Evolutionary conservation across 1,140 invertebrate genomes (phyloP).

Genomic region (Listronotus bonariensis): DNA sequence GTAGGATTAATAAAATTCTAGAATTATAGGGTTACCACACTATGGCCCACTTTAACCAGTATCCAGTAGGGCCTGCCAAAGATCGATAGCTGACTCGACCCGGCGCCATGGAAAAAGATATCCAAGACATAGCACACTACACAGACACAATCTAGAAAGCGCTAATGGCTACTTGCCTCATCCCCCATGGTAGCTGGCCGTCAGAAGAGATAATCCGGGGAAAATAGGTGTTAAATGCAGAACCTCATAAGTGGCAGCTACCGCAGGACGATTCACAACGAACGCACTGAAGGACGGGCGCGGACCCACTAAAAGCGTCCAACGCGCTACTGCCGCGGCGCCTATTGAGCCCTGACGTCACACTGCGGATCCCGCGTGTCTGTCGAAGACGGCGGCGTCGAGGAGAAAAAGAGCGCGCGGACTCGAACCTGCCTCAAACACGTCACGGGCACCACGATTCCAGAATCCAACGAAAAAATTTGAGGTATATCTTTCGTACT

Average conservation of each 20-base stretch:
- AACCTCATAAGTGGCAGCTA: slow-evolving; percentile 50
- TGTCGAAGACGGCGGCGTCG: slow-evolving; percentile 33
- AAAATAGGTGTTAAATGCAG: slow-evolving; percentile 51
- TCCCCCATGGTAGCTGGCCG: slow-evolving; percentile 49
- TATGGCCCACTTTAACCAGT: not conserved
- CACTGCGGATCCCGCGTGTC: slow-evolving; percentile 51
- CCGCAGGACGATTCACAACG: slow-evolving; percentile 39
- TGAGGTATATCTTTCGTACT: no score
- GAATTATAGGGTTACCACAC: not conserved
- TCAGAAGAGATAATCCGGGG: slow-evolving; percentile 40
- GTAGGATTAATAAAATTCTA: no score
- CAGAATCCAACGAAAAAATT: no score
- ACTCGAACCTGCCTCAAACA: not conserved
- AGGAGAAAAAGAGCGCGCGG: slow-evolving; percentile 18
- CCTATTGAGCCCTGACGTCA: slow-evolving; percentile 54
- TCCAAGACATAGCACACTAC: slow-evolving; percentile 40
- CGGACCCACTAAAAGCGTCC: slow-evolving; percentile 48
- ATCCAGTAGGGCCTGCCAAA: not conserved
- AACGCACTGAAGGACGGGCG: slow-evolving; percentile 48
- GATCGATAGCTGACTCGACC: slow-evolving; percentile 1
- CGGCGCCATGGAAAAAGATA: slow-evolving; percentile 5
- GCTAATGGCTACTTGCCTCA: slow-evolving; percentile 35
- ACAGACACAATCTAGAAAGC: slow-evolving; percentile 14
- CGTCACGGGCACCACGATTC: not conserved
- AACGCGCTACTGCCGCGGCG: slow-evolving; percentile 51